Evolutionary conservation across 1,140 invertebrate genomes (phyloP).

Genomic region (Macrostomum lignano): DNA sequence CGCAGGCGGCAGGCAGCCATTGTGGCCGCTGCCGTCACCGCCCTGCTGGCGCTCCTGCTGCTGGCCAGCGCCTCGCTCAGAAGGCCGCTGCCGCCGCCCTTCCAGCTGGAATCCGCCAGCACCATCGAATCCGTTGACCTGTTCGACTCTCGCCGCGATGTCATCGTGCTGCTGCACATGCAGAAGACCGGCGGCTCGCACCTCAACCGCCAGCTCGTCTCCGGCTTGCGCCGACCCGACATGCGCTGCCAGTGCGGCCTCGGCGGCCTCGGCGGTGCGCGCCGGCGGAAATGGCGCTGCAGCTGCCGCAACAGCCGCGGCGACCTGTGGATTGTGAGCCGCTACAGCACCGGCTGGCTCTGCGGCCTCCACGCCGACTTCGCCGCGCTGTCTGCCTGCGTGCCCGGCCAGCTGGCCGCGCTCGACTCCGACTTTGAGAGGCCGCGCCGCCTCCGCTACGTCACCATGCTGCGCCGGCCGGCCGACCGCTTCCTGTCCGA

Average conservation of each 20-base stretch:
- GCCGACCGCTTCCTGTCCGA: slow-evolving; percentile 55
- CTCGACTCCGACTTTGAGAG: slow-evolving; percentile 10
- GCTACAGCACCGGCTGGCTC: slow-evolving; percentile 92
- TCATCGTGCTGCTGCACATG: slow-evolving; percentile 90
- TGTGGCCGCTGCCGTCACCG: no score
- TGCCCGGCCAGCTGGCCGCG: slow-evolving; percentile 23
- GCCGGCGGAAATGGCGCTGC: slow-evolving; percentile 14
- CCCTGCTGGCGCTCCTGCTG: no score
- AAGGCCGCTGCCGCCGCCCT: no score
- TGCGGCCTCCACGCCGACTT: slow-evolving; percentile 94
- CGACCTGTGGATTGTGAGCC: slow-evolving; percentile 60
- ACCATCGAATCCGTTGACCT: no score
- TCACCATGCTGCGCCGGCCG: no score
- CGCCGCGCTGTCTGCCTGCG: slow-evolving; percentile 58
- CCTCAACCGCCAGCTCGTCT: slow-evolving; percentile 69
- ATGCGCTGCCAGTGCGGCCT: slow-evolving; percentile 1
- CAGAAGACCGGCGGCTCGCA: slow-evolving; percentile 73
- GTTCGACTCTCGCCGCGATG: slow-evolving; percentile 35
- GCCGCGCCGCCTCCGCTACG: background rate
- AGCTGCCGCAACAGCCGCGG: slow-evolving; percentile 15
- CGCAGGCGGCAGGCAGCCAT: no score
- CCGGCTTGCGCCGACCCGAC: slow-evolving; percentile 31
- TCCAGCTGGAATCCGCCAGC: no score
- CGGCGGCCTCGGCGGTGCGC: background rate
- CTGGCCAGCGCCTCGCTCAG: no score